Conservation (phyloP, 2,797 vertebrate species). For the Anabacerthia variegaticeps region DNA sequence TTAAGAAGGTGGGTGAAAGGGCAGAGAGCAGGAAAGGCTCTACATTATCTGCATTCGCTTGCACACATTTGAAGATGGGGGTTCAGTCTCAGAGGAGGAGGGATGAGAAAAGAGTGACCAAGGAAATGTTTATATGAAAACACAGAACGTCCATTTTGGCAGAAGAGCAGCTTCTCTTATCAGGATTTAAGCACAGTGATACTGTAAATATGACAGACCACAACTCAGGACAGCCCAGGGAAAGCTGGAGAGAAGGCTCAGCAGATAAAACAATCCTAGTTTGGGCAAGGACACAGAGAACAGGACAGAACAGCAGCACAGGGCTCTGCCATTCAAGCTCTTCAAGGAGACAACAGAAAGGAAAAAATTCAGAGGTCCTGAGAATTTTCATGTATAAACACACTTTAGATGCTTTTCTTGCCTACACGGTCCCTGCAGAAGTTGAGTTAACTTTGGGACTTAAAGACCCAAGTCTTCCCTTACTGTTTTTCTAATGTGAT, state of each 20-base stretch:
- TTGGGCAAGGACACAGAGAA: neutral
- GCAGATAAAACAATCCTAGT: neutral
- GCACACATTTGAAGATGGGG: neutral
- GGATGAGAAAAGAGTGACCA: neutral
- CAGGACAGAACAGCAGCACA: neutral
- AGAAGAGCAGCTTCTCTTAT: neutral
- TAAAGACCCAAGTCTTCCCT: neutral
- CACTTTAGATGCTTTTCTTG: neutral
- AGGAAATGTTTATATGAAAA: neutral
- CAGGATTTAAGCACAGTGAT: neutral
- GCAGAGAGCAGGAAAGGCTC: neutral
- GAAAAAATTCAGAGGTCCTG: neutral
- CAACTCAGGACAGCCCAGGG: neutral
- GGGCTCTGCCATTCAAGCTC: neutral
- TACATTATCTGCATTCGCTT: neutral
- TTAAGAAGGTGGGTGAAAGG: neutral
- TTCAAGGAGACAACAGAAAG: neutral
- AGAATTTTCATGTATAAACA: neutral
- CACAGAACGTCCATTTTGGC: neutral
- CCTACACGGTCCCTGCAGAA: neutral
- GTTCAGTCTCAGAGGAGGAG: neutral
- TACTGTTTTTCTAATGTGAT: neutral
- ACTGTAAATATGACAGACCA: neutral
- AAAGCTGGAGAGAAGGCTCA: neutral
- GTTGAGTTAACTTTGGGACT: neutral